phyloP scores from a whole-genome alignment of 2,888 invertebrate species.

The Phyllotreta cruciferae region DNA sequence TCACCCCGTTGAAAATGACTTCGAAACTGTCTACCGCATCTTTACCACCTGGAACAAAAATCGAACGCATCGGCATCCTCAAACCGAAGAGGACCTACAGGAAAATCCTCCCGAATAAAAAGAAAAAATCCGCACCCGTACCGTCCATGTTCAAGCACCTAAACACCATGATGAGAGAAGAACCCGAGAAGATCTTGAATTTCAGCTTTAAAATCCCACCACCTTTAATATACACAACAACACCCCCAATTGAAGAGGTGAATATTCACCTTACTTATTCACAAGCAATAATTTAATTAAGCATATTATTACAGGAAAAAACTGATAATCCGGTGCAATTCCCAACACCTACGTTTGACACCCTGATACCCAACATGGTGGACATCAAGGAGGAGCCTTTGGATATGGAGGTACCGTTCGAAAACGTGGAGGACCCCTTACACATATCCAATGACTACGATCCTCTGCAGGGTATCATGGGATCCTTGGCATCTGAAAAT shows the following conservation, averaged over 20 bases:
- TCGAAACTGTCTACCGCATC: not conserved
- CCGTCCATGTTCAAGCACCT: not conserved
- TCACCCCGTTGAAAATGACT: not conserved
- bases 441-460: constrained; percentile 14
- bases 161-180: not conserved
- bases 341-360: not conserved
- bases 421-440: constrained; percentile 23
- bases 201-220: not conserved
- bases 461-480: constrained; percentile 22
- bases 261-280: not conserved
- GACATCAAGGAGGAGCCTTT: constrained; percentile 33
- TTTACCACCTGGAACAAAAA: not conserved
- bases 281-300: not conserved
- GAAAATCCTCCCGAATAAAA: not conserved
- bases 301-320: not conserved
- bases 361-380: not conserved
- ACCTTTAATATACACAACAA: not conserved
- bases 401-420: constrained; percentile 13
- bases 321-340: not conserved
- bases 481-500: constrained; percentile 5
- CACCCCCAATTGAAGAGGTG: not conserved
- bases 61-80: not conserved
- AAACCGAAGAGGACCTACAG: not conserved
- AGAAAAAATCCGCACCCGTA: constrained; percentile 1
- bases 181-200: constrained; percentile 12